Evolutionary conservation across 2,888 invertebrate genomes (phyloP).

Genomic region (Drosophila conformis): DNA sequence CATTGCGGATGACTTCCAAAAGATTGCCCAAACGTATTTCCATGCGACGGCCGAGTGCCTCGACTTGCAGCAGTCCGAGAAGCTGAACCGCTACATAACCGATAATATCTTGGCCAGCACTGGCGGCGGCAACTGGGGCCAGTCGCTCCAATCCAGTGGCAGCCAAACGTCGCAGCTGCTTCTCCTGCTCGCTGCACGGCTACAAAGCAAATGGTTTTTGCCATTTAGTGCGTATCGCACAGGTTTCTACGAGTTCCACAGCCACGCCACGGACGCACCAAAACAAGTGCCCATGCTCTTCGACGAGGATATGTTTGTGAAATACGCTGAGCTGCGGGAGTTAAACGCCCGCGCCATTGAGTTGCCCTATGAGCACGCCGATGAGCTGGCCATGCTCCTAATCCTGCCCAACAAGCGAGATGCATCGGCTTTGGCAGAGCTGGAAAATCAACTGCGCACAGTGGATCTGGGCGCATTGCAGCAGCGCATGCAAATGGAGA

Average conservation of each 20-base stretch:
- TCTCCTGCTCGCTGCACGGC: slow-evolving; percentile 66
- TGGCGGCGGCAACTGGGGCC: slow-evolving; percentile 59
- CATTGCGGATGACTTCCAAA: slow-evolving; percentile 77
- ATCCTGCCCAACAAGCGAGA: slow-evolving; percentile 90
- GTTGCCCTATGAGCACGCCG: slow-evolving; percentile 88
- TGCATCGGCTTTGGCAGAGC: slow-evolving; percentile 86
- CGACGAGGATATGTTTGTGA: slow-evolving; percentile 85
- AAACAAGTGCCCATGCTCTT: slow-evolving; percentile 88
- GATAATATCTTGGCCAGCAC: slow-evolving; percentile 50
- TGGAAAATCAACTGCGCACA: slow-evolving; percentile 88
- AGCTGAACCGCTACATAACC: slow-evolving; percentile 61
- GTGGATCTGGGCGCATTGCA: slow-evolving; percentile 87
- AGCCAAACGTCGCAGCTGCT: slow-evolving; percentile 42
- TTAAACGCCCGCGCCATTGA: slow-evolving; percentile 88
- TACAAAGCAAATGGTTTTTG: slow-evolving; percentile 81
- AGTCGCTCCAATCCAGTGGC: slow-evolving; percentile 37
- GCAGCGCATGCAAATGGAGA: slow-evolving; percentile 86
- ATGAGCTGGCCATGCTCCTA: slow-evolving; percentile 90
- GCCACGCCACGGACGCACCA: slow-evolving; percentile 85
- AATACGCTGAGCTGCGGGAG: slow-evolving; percentile 86
- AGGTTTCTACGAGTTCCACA: slow-evolving; percentile 79
- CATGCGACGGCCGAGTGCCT: slow-evolving; percentile 74
- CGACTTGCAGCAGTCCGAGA: slow-evolving; percentile 90
- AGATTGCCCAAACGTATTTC: slow-evolving; percentile 82
- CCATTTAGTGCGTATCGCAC: slow-evolving; percentile 81